Evolutionary conservation across 92 coral and sea anemone genomes (phyloP).

Genomic region (Siderastrea siderea): DNA sequence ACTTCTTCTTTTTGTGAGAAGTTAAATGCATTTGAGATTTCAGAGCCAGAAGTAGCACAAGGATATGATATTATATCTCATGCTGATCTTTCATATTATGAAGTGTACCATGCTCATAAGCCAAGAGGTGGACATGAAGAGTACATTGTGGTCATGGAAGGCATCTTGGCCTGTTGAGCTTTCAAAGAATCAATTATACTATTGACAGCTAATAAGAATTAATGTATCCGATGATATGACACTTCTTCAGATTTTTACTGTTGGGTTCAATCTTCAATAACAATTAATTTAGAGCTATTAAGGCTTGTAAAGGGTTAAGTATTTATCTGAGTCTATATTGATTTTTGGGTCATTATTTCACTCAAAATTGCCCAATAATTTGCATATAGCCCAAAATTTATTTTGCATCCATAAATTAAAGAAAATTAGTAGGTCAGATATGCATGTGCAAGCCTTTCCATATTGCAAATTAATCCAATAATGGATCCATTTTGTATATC

Average conservation of each 20-base stretch:
- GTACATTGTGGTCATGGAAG: slow-evolving; percentile 1
- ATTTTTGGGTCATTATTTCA: no score
- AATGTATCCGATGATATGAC: no score
- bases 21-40: slow-evolving; percentile 15
- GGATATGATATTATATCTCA: slow-evolving; percentile 19
- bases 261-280: no score
- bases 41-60: slow-evolving; percentile 16
- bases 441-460: not conserved
- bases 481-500: not conserved
- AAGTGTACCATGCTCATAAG: slow-evolving; percentile 17
- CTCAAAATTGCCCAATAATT: no score
- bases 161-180: not conserved
- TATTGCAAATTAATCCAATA: slow-evolving; percentile 4
- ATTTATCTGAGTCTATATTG: no score
- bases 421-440: no score
- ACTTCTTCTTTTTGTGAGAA: slow-evolving; percentile 28
- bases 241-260: no score
- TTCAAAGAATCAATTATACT: not conserved
- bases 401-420: no score
- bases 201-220: not conserved
- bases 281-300: no score
- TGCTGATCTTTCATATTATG: not conserved
- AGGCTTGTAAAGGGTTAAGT: no score
- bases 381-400: no score
- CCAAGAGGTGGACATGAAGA: slow-evolving; percentile 4